phyloP scores from a whole-genome alignment of 2,888 invertebrate genomes.

The Silvanus unidentatus region DNA sequence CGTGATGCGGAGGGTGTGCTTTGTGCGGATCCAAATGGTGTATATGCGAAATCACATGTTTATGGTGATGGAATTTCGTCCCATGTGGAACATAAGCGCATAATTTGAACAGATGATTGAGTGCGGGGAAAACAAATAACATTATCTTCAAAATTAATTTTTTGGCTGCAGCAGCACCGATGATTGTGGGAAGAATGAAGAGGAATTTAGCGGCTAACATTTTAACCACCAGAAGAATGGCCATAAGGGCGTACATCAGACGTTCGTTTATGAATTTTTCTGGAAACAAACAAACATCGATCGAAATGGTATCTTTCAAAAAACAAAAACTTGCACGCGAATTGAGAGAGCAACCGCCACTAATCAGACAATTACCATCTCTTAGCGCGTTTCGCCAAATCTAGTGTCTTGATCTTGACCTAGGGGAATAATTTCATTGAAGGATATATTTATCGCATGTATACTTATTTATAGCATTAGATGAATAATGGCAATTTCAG shows the following conservation, averaged over 20 bases:
- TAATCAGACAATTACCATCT: too few relatives aligned
- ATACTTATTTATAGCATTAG: too few relatives aligned
- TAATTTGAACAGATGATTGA: slow-evolving; percentile 77
- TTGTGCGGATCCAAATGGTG: slow-evolving; percentile 54
- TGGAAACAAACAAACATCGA: slow-evolving; percentile 46
- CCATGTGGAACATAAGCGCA: slow-evolving; percentile 75
- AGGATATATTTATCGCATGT: too few relatives aligned
- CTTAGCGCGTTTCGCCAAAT: too few relatives aligned
- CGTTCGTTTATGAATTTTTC: slow-evolving; percentile 73
- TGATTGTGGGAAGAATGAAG: slow-evolving; percentile 70
- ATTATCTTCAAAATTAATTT: slow-evolving; percentile 75
- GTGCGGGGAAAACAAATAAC: slow-evolving; percentile 74
- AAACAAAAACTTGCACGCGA: slow-evolving; percentile 19
- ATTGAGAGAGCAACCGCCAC: too few relatives aligned
- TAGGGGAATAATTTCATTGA: too few relatives aligned
- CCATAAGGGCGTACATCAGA: slow-evolving; percentile 64
- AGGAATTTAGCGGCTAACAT: slow-evolving; percentile 73
- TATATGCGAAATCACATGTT: slow-evolving; percentile 30
- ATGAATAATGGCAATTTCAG: too few relatives aligned
- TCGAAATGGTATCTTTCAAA: too few relatives aligned
- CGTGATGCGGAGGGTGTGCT: slow-evolving; percentile 34
- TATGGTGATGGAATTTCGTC: slow-evolving; percentile 67
- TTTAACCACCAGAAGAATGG: slow-evolving; percentile 70
- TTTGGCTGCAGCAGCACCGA: slow-evolving; percentile 78
- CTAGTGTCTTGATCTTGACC: too few relatives aligned